Percentiles rank a stretch among this genome's conserved stretches.
phyloP scores from a whole-genome alignment of 2,113 vertebrate genomes.

The Dipodomys merriami region DNA sequence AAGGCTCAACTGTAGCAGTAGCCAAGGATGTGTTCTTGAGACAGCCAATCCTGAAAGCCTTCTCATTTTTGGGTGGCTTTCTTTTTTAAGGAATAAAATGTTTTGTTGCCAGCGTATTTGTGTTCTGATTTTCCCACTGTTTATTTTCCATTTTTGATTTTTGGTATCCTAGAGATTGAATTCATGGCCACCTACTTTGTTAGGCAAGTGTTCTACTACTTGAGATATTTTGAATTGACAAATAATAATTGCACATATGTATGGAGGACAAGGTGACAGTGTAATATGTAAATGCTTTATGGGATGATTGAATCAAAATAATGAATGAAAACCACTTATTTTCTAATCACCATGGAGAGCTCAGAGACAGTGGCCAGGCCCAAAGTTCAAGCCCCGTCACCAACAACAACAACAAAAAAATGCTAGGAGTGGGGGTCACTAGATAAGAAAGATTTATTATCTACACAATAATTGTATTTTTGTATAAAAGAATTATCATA shows the following conservation, averaged over 20 bases:
- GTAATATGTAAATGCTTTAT: neutral
- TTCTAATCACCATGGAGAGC: slow-evolving; percentile 9
- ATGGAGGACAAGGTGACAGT: neutral
- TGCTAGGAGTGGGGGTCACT: neutral
- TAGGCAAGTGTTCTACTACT: too few species aligned
- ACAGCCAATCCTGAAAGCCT: neutral
- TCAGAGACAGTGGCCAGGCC: too few species aligned
- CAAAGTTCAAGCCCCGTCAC: too few species aligned
- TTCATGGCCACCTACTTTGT: too few species aligned
- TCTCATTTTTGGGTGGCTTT: neutral
- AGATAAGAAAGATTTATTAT: slow-evolving; percentile 11
- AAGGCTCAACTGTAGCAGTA: neutral
- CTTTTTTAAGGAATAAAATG: neutral
- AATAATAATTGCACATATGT: neutral
- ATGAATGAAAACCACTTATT: neutral
- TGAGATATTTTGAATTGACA: neutral
- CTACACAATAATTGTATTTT: neutral
- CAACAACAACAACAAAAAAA: slow-evolving; percentile 32
- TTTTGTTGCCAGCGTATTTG: too few species aligned
- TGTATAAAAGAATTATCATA: slow-evolving; percentile 20
- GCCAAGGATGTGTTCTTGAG: neutral
- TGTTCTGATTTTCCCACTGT: too few species aligned
- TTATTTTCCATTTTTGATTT: too few species aligned
- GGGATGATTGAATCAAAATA: neutral
- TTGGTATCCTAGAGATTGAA: neutral